Evolutionary conservation across 1,140 invertebrate species (phyloP).

Genomic region (Drosophila pruinosa): DNA sequence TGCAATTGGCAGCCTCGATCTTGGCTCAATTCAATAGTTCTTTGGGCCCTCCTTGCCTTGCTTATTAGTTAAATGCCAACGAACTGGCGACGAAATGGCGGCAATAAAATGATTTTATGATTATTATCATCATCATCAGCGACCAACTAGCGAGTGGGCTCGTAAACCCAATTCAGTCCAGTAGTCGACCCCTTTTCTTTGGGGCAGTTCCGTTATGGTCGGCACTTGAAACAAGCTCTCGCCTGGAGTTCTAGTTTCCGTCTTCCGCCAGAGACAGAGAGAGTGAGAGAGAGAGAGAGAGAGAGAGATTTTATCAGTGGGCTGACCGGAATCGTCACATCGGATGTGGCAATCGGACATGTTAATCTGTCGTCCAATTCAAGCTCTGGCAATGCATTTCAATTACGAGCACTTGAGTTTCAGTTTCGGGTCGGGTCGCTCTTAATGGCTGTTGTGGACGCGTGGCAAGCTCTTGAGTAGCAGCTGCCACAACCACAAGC

Average conservation of each 20-base stretch:
- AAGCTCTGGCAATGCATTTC: conserved; percentile 35
- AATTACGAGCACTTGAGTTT: conserved; percentile 34
- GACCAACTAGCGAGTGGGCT: conserved; percentile 19
- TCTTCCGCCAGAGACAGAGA: neutral
- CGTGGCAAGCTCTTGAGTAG: conserved; percentile 21
- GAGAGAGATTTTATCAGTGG: conserved; percentile 30
- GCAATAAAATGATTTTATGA: conserved; percentile 52
- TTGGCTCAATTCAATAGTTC: conserved; percentile 14
- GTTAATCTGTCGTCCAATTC: conserved; percentile 37
- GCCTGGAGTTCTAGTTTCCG: conserved; percentile 49
- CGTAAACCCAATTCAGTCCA: conserved; percentile 54
- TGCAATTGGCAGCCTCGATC: neutral
- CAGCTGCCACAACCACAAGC: conserved; percentile 12
- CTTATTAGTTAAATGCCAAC: conserved; percentile 56
- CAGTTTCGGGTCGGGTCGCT: neutral
- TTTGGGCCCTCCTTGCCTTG: conserved; percentile 2
- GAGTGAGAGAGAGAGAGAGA: neutral
- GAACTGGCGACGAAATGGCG: conserved; percentile 25
- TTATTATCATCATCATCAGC: conserved; percentile 49
- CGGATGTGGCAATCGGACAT: conserved; percentile 59
- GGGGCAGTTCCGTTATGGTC: conserved; percentile 33
- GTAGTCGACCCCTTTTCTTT: conserved; percentile 37
- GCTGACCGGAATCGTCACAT: conserved; percentile 47
- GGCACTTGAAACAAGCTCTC: conserved; percentile 31
- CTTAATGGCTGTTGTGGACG: conserved; percentile 28